phyloP scores from a whole-genome alignment of 2,797 vertebrate species.

The Poeciliopsis gracilis region DNA sequence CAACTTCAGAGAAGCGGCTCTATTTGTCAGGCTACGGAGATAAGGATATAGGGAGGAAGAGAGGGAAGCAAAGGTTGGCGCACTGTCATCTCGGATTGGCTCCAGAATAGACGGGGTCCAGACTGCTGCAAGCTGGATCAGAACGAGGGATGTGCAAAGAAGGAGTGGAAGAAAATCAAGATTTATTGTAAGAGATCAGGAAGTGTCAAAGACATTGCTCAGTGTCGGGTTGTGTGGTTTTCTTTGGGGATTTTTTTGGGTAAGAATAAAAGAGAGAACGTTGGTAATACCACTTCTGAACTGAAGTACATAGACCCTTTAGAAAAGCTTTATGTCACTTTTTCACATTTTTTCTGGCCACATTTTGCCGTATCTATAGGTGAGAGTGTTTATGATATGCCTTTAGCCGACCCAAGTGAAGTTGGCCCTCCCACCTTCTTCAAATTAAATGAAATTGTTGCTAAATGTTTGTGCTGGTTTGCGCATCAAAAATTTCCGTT shows the following conservation, averaged over 20 bases:
- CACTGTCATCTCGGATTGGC: conserved; percentile 33
- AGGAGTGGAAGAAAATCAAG: conserved; percentile 26
- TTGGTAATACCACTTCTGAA: neutral
- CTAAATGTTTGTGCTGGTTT: no score
- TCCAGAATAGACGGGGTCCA: conserved; percentile 35
- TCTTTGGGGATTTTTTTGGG: no score
- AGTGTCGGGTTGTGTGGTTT: neutral
- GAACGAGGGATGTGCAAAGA: conserved; percentile 22
- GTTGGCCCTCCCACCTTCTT: no score
- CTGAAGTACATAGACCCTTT: neutral
- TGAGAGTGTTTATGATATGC: neutral
- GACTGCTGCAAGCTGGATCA: conserved; percentile 14
- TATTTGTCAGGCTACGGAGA: conserved; percentile 64
- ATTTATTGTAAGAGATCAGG: conserved; percentile 3
- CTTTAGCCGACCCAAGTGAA: neutral
- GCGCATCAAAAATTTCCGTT: no score
- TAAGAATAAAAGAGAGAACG: neutral
- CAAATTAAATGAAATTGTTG: no score
- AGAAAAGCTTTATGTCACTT: neutral
- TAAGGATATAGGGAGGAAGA: conserved; percentile 34
- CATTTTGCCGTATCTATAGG: neutral
- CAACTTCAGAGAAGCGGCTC: conserved; percentile 52
- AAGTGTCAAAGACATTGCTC: neutral
- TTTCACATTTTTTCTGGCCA: neutral
- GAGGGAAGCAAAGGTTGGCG: conserved; percentile 48